Evolutionary conservation across 1,140 invertebrate species (phyloP).

Genomic region (Thaumatotibia leucotreta): DNA sequence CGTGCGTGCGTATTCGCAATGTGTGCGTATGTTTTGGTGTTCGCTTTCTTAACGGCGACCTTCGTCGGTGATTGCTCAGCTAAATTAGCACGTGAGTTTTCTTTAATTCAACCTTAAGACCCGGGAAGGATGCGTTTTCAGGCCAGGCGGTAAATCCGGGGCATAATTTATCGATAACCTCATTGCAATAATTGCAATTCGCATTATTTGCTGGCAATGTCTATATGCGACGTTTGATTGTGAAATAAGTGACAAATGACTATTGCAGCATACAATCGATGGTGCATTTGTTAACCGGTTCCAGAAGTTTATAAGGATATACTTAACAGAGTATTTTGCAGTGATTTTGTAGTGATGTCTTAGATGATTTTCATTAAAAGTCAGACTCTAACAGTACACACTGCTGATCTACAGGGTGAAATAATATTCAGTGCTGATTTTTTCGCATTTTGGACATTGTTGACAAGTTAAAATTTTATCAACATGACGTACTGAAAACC

Average conservation of each 20-base stretch:
- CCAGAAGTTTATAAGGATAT: neutral
- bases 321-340: too few species aligned
- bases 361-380: too few species aligned
- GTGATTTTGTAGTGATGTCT: too few species aligned
- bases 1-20: conserved; percentile 37
- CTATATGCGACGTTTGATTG: neutral
- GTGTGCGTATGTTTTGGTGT: conserved; percentile 52
- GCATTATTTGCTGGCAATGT: neutral
- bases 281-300: neutral
- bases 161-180: neutral
- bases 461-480: too few species aligned
- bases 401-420: too few species aligned
- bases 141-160: neutral
- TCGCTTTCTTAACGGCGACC: conserved; percentile 34
- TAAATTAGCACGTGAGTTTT: conserved; percentile 59
- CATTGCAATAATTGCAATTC: neutral
- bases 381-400: too few species aligned
- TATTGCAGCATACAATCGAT: neutral
- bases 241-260: conserved; percentile 10
- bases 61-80: conserved; percentile 39
- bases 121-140: neutral
- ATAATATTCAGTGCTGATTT: too few species aligned
- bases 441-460: too few species aligned
- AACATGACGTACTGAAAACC: too few species aligned
- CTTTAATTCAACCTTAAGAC: conserved; percentile 12